phyloP scores from a whole-genome alignment of 1,140 invertebrate genomes.

The Heterodera schachtii region DNA sequence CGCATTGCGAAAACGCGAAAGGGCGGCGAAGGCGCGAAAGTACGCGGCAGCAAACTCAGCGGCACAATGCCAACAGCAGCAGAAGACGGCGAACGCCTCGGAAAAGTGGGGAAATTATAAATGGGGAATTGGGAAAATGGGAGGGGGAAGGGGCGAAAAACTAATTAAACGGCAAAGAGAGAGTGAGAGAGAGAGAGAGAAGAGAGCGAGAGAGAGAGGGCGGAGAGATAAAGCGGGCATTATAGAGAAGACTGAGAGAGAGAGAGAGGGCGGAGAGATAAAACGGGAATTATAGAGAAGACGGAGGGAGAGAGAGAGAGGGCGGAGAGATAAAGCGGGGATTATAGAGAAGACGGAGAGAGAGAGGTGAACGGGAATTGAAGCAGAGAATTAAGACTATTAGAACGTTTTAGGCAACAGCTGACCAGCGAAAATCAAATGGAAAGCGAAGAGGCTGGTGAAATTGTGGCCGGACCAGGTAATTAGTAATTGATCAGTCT shows the following conservation, averaged over 20 bases:
- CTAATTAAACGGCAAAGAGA: neutral
- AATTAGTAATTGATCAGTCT: constrained; percentile 7
- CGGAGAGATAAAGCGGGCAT: no score
- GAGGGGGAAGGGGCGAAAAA: neutral
- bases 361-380: constrained; percentile 20
- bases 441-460: constrained; percentile 58
- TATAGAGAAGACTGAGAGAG: constrained; percentile 34
- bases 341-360: constrained; percentile 18
- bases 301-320: constrained; percentile 43
- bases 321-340: constrained; percentile 44
- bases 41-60: neutral
- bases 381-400: no score
- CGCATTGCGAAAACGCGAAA: constrained; percentile 45
- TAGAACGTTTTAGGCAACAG: constrained; percentile 25
- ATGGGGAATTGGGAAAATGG: no score
- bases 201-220: no score
- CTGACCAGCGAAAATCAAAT: constrained; percentile 14
- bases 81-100: neutral
- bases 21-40: constrained; percentile 44
- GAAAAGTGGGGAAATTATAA: neutral
- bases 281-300: no score
- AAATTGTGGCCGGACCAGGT: constrained; percentile 62
- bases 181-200: neutral
- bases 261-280: constrained; percentile 25
- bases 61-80: neutral